A percentile compares a stretch with the other conserved stretches of the same genome.
Conservation (phyloP, 2,113 vertebrate species). For the Telmatochromis sp. region DNA sequence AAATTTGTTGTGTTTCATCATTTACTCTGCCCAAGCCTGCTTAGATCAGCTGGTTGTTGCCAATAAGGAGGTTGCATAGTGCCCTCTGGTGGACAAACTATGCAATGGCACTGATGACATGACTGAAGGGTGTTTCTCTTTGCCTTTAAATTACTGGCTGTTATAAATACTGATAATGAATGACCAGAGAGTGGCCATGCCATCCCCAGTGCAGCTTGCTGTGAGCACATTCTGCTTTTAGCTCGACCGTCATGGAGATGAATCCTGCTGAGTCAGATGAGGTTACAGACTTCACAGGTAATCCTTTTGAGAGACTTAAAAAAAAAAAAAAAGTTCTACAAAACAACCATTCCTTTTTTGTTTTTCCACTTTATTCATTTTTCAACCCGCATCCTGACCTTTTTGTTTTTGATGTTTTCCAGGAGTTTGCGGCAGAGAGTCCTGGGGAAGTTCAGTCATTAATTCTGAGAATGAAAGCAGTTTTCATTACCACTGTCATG, state of each 20-base stretch:
- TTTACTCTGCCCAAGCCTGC: neutral
- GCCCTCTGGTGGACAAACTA: neutral
- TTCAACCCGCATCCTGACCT: neutral
- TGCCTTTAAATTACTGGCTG: neutral
- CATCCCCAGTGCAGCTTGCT: neutral
- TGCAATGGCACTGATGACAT: neutral
- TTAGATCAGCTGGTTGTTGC: neutral
- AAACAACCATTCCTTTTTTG: neutral
- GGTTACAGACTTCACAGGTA: neutral
- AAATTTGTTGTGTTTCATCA: neutral
- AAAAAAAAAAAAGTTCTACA: rapidly evolving
- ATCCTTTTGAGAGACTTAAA: neutral
- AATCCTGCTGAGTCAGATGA: neutral
- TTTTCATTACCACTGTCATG: neutral
- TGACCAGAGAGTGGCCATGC: neutral
- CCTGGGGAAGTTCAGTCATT: neutral
- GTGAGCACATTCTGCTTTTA: neutral
- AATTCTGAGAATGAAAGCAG: neutral
- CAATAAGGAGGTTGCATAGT: neutral
- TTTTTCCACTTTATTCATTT: neutral
- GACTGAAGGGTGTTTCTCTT: neutral
- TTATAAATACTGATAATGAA: neutral
- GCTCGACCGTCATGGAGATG: neutral
- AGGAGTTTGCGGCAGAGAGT: neutral
- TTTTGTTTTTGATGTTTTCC: neutral